phyloP scores from a whole-genome alignment of 1,140 invertebrate species.

The Venustaconcha ellipsiformis region DNA sequence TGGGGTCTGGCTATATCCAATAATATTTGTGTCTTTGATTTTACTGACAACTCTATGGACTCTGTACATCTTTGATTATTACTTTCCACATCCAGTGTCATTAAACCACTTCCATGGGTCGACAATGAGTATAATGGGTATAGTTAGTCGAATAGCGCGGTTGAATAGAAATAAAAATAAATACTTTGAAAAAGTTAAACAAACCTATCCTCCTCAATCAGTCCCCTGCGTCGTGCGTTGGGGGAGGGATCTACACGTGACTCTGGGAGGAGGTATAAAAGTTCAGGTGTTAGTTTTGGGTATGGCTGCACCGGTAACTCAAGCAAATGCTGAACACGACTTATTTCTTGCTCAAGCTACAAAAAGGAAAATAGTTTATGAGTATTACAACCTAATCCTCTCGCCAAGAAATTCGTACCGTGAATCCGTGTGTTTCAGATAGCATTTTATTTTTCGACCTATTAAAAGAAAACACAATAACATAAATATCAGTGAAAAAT shows the following conservation, averaged over 20 bases:
- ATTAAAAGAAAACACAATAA: background rate
- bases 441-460: background rate
- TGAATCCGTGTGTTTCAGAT: background rate
- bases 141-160: too few species aligned
- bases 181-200: too few species aligned
- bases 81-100: too few species aligned
- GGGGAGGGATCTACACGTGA: constrained; percentile 46
- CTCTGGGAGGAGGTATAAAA: constrained; percentile 49
- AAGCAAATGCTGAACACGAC: constrained; percentile 80
- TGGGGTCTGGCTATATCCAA: too few species aligned
- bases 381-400: too few species aligned
- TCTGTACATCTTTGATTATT: too few species aligned
- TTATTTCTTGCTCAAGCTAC: constrained; percentile 82
- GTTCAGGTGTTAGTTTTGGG: constrained; percentile 72
- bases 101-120: too few species aligned
- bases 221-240: background rate
- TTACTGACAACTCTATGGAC: too few species aligned
- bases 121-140: too few species aligned
- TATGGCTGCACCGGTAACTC: constrained; percentile 59
- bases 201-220: constrained; percentile 5
- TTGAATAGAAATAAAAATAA: too few species aligned
- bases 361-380: background rate
- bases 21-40: too few species aligned
- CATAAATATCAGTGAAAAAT: background rate
- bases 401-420: too few species aligned